Percentiles rank a stretch among this genome's conserved stretches.
Conservation (phyloP, 2,797 vertebrate species). For the Melanotaenia pygmaea region DNA sequence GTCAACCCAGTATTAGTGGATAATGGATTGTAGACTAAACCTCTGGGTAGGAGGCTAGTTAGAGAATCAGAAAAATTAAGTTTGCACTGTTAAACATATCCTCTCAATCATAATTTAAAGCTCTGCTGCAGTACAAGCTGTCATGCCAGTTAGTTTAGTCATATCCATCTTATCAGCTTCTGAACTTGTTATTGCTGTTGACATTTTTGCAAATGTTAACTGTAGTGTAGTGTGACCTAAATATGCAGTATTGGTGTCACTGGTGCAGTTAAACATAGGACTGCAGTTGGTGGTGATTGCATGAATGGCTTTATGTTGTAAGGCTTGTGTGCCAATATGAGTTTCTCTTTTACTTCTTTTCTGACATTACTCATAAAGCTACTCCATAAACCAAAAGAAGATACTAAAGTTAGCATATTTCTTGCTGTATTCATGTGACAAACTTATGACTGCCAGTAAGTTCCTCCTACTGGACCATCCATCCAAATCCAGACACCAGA, state of each 20-base stretch:
- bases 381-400: not conserved
- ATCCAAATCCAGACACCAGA: slow-evolving; percentile 46
- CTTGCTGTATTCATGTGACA: slow-evolving; percentile 19
- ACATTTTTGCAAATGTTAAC: not conserved
- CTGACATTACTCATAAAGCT: slow-evolving; percentile 9
- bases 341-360: slow-evolving; percentile 21
- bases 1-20: too few relatives aligned
- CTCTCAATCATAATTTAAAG: not conserved
- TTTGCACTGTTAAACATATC: not conserved
- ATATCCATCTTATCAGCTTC: not conserved
- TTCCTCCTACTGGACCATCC: slow-evolving; percentile 29
- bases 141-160: slow-evolving; percentile 1
- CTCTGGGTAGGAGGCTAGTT: not conserved
- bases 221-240: not conserved
- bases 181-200: not conserved
- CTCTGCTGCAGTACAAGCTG: not conserved
- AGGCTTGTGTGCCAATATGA: not conserved
- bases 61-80: not conserved
- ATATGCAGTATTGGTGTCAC: not conserved
- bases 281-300: not conserved
- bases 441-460: slow-evolving; percentile 8
- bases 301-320: slow-evolving; percentile 9
- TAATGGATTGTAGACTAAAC: not conserved
- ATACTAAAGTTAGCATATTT: slow-evolving; percentile 26
- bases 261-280: not conserved